Evolutionary conservation across 2,797 vertebrate genomes (phyloP).

Genomic region (Columba guinea): DNA sequence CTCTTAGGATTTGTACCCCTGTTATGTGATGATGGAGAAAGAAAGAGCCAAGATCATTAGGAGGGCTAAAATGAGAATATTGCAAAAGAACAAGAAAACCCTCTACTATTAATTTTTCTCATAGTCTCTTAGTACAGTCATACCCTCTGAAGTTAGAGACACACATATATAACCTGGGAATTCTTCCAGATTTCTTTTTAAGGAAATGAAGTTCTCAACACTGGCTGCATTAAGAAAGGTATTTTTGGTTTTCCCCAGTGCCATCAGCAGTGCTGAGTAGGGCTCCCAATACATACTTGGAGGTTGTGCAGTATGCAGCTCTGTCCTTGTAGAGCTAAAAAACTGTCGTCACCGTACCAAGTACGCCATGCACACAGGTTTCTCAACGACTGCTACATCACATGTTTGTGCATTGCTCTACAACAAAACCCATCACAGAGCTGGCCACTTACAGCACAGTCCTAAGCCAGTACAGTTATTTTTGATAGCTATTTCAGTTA

Average conservation of each 20-base stretch:
- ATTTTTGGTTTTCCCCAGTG: slow-evolving; percentile 1
- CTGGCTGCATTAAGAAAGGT: not conserved
- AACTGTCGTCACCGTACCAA: not conserved
- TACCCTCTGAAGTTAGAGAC: not conserved
- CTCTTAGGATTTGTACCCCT: not conserved
- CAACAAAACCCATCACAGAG: not conserved
- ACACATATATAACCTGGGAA: not conserved
- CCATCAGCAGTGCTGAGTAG: not conserved
- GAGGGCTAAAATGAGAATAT: not conserved
- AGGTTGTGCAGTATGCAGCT: not conserved
- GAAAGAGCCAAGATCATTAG: not conserved
- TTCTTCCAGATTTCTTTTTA: slow-evolving; percentile 28
- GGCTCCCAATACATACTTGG: not conserved
- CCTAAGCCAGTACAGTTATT: not conserved
- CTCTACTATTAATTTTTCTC: not conserved
- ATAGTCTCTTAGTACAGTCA: not conserved
- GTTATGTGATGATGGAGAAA: rapidly evolving
- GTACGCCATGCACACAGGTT: not conserved
- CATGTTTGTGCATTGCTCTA: not conserved
- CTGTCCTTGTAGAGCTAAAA: not conserved
- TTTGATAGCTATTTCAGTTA: not conserved
- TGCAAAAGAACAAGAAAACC: not conserved
- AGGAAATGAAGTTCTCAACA: slow-evolving; percentile 24
- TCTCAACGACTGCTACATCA: not conserved
- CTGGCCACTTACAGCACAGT: not conserved